Evolutionary conservation across 2,797 vertebrate species (phyloP).

Genomic region (Lacerta bilineata): DNA sequence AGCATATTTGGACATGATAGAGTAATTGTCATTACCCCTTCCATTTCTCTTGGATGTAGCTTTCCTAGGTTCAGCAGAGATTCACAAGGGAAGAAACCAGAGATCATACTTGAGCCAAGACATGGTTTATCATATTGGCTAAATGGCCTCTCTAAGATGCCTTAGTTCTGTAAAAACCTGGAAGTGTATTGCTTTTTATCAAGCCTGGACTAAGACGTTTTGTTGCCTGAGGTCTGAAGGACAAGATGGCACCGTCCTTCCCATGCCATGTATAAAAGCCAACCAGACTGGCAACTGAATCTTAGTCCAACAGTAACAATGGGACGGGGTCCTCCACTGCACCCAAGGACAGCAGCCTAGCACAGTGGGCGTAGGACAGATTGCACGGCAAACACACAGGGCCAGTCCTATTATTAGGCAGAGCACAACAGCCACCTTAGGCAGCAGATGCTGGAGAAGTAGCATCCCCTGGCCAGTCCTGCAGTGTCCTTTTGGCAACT

Average conservation of each 20-base stretch:
- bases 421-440: neutral
- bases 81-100: slow-evolving; percentile 1
- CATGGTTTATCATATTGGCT: neutral
- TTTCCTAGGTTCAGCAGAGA: neutral
- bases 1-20: neutral
- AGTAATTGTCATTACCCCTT: neutral
- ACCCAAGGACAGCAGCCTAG: neutral
- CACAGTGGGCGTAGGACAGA: neutral
- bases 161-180: slow-evolving; percentile 3
- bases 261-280: neutral
- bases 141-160: neutral
- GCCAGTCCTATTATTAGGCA: neutral
- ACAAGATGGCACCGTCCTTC: neutral
- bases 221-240: neutral
- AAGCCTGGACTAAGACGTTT: neutral
- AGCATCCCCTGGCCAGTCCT: neutral
- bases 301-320: neutral
- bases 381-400: neutral
- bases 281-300: neutral
- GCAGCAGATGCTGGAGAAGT: neutral
- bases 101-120: neutral
- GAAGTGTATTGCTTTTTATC: neutral
- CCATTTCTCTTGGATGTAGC: neutral
- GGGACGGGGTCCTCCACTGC: neutral
- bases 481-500: neutral